phyloP scores from a whole-genome alignment of 1,140 invertebrate genomes.

The Drosophila kikkawai region DNA sequence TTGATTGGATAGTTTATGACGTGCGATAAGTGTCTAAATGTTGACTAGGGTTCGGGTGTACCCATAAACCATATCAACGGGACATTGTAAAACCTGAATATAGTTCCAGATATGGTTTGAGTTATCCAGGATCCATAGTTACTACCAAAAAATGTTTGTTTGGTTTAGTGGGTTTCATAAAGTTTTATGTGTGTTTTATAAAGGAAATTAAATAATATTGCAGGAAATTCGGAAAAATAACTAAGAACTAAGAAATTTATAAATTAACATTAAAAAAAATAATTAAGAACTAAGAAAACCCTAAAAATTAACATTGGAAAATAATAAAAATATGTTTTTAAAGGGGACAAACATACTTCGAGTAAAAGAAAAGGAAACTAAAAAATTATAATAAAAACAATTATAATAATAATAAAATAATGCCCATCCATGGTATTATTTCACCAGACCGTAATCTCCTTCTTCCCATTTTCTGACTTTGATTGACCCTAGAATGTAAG shows the following conservation, averaged over 20 bases:
- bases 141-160: neutral
- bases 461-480: neutral
- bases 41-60: neutral
- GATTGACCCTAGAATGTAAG: conserved; percentile 5
- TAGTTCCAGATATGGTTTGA: neutral
- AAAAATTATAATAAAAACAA: too few species aligned
- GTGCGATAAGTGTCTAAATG: conserved; percentile 5
- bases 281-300: neutral
- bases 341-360: neutral
- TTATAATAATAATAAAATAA: too few species aligned
- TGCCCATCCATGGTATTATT: neutral
- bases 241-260: too few species aligned
- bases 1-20: conserved; percentile 19
- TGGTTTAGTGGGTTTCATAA: neutral
- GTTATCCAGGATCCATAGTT: neutral
- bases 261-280: neutral
- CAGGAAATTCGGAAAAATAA: neutral
- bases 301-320: neutral
- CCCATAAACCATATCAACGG: conserved; percentile 17
- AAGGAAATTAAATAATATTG: neutral
- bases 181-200: neutral
- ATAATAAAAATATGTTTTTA: neutral
- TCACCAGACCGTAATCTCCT: neutral
- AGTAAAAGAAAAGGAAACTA: neutral
- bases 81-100: neutral